Evolutionary conservation across 2,888 invertebrate genomes (phyloP).

Genomic region (Melieria picta): DNA sequence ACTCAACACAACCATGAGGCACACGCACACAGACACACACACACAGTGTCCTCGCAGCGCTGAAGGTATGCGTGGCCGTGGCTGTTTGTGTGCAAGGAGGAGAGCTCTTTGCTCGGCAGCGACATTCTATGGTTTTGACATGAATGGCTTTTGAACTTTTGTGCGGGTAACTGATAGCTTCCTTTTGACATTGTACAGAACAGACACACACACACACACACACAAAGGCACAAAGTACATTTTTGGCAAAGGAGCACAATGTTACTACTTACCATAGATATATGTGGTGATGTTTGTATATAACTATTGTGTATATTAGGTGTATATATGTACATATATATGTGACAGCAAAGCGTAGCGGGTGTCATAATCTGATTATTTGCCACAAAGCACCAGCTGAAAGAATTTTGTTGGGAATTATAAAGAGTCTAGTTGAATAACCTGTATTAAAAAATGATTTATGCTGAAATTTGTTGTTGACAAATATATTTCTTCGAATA

Average conservation of each 20-base stretch:
- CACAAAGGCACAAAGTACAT: background rate
- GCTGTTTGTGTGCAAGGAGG: background rate
- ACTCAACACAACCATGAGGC: background rate
- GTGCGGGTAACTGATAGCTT: conserved; percentile 18
- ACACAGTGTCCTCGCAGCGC: background rate
- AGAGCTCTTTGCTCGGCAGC: background rate
- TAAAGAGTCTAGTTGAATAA: no score
- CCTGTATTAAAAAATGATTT: no score
- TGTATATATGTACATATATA: background rate
- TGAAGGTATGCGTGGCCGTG: background rate
- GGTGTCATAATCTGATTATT: no score
- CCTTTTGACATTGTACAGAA: background rate
- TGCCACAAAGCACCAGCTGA: no score
- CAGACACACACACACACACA: background rate
- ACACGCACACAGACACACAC: background rate
- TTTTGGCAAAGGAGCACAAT: background rate
- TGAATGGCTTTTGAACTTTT: conserved; percentile 25
- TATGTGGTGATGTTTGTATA: background rate
- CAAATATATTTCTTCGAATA: no score
- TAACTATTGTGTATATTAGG: background rate
- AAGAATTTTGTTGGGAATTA: no score
- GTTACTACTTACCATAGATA: background rate
- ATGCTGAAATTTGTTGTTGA: no score
- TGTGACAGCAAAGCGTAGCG: background rate
- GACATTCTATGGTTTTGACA: conserved; percentile 16